Evolutionary conservation across 2,113 vertebrate genomes (phyloP), one percentile per base, ranked within the genome.

Genomic region (Neodontobutis hainanensis): DNA sequence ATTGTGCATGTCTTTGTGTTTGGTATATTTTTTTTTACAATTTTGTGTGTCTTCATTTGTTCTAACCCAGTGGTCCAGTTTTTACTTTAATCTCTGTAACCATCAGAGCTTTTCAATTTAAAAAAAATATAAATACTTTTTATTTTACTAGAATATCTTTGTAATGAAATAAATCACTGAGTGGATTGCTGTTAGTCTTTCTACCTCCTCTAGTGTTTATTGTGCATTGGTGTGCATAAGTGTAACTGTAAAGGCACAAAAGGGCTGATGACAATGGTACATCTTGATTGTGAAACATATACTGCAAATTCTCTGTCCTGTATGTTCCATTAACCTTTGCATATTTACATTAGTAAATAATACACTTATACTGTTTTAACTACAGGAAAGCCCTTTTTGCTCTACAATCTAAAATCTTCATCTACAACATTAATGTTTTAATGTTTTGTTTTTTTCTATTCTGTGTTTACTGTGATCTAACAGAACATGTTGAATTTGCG

Each of bases 201-300:
- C 76, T 83, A 87, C 78, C 78, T 81, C 73, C 1, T 44, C 34
- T 58, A 38, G 35, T 36, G 49, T 56, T 15, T 59, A 36, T 59
- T 74, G 6, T 45, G 58, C 75, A 12, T 61, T n/a, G n/a, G 10
- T 4, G 36, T 45, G n/a, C 12, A 34, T 35, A 5, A 44, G 4
- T 2, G 43, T 46, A 10, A 6, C 44, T 75, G 32, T 42, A 42
- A 10, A 12, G 51, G 70, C 16, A 38, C 5, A 57, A 14, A 46
- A 55, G 49, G 53, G 11, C 51, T 45, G 16, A 55, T 40, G 73
- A 4, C 34, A 34, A 45, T 3, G 5, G 19, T 60, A 49, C 32
- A 12, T 11, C 19, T 52, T 12, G 34, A 16, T 2, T 51, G 4
- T 72, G 16, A 51, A 52, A 44, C 19, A 5, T 16, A 35, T 34